Percentiles rank a stretch among this genome's conserved stretches.
Conservation (phyloP, 2,113 vertebrate species). For the Spea multiplicata region DNA sequence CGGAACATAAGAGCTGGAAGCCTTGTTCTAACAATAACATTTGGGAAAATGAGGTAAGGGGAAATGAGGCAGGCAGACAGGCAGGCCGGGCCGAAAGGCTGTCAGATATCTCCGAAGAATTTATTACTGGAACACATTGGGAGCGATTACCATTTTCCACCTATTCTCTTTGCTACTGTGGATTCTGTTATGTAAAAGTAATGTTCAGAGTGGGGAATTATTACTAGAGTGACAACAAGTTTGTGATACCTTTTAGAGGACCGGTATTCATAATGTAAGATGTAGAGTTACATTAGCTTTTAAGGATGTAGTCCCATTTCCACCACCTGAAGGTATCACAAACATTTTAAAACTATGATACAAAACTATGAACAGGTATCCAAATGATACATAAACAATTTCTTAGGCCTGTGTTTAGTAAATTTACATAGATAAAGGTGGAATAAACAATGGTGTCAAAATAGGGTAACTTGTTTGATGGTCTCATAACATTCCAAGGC, state of each 20-base stretch:
- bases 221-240: constrained; percentile 13
- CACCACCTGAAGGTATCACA: too few species aligned
- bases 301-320: too few species aligned
- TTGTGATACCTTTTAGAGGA: background rate
- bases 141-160: constrained; percentile 31
- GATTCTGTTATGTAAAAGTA: constrained; percentile 15
- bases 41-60: constrained; percentile 36
- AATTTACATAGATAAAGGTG: too few species aligned
- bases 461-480: too few species aligned
- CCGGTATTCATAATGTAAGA: background rate
- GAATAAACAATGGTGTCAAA: too few species aligned
- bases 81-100: constrained; percentile 14
- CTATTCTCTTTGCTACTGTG: constrained; percentile 28
- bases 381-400: too few species aligned
- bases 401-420: too few species aligned
- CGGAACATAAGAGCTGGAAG: constrained; percentile 41
- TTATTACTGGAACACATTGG: constrained; percentile 19
- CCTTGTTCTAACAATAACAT: constrained; percentile 44
- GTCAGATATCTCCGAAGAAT: constrained; percentile 34
- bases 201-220: constrained; percentile 24
- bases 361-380: too few species aligned
- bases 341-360: too few species aligned
- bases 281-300: too few species aligned
- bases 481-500: too few species aligned
- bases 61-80: constrained; percentile 38